Conservation (phyloP, 2,113 vertebrate species). For the Aythya baeri region DNA sequence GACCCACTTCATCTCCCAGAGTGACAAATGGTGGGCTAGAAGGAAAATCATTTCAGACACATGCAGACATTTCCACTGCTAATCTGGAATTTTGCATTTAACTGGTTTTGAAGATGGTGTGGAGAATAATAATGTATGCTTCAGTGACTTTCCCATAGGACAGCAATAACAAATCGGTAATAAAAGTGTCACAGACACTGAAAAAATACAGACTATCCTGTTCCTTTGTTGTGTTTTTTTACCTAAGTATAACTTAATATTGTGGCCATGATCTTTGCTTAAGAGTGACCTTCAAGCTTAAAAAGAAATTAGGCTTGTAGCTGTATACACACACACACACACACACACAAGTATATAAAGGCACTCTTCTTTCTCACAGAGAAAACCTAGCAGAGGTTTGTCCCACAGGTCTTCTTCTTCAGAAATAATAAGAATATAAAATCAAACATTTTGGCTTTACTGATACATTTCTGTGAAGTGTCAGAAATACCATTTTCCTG, state of each 20-base stretch:
- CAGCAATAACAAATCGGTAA: constrained; percentile 17
- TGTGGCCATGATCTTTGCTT: neutral
- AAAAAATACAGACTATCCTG: constrained; percentile 14
- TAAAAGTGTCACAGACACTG: constrained; percentile 4
- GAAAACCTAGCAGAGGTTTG: neutral
- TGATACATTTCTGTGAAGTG: neutral
- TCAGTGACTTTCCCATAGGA: neutral
- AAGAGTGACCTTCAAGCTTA: constrained; percentile 26
- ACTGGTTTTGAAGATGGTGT: neutral
- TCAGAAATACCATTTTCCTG: neutral
- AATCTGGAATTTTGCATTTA: neutral
- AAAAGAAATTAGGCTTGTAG: neutral
- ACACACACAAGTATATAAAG: neutral
- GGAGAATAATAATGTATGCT: neutral
- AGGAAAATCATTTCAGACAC: neutral
- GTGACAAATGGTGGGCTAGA: neutral
- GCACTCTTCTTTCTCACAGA: neutral
- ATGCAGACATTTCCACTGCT: neutral
- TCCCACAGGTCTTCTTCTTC: neutral
- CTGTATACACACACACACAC: neutral
- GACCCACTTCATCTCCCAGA: neutral
- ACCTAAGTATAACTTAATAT: constrained; percentile 44
- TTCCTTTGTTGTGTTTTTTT: constrained; percentile 22
- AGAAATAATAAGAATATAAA: neutral
- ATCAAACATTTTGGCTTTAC: neutral